phyloP scores from a whole-genome alignment of 1,140 invertebrate species.

The Luehdorfia chinensis region DNA sequence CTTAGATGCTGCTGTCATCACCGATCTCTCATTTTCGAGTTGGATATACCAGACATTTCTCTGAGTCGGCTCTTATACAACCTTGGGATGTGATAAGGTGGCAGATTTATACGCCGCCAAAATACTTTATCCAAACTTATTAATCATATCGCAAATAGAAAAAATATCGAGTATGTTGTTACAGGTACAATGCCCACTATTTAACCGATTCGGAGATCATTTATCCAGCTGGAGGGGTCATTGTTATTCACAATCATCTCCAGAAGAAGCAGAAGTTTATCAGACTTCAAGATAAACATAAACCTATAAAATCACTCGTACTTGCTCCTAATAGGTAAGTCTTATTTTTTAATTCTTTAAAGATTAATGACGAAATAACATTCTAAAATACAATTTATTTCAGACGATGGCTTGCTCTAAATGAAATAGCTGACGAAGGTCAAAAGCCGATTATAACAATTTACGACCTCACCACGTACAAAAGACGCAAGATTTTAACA shows the following conservation, averaged over 20 bases:
- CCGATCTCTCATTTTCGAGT: too few relatives aligned
- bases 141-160: too few relatives aligned
- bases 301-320: slow-evolving; percentile 76
- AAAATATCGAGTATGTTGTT: too few relatives aligned
- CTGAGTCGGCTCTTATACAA: too few relatives aligned
- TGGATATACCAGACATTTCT: too few relatives aligned
- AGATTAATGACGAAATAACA: background rate
- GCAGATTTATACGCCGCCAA: too few relatives aligned
- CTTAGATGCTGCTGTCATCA: too few relatives aligned
- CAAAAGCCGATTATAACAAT: slow-evolving; percentile 79
- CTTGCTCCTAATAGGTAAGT: slow-evolving; percentile 82
- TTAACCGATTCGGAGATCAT: slow-evolving; percentile 82
- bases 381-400: slow-evolving; percentile 20
- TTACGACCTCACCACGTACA: slow-evolving; percentile 81
- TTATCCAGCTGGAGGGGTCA: slow-evolving; percentile 82
- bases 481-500: slow-evolving; percentile 79
- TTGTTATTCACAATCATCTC: slow-evolving; percentile 81
- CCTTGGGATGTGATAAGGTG: too few relatives aligned
- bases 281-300: slow-evolving; percentile 75
- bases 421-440: slow-evolving; percentile 67
- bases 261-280: slow-evolving; percentile 79
- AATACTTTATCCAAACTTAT: too few relatives aligned
- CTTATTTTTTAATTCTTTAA: background rate
- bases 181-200: slow-evolving; percentile 81
- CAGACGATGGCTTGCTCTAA: slow-evolving; percentile 77